These are phyloP conservation scores for Echeneis naucrates DNA, from an alignment of 2,797 vertebrate genomes.

Conservation along the genomic window DNA sequence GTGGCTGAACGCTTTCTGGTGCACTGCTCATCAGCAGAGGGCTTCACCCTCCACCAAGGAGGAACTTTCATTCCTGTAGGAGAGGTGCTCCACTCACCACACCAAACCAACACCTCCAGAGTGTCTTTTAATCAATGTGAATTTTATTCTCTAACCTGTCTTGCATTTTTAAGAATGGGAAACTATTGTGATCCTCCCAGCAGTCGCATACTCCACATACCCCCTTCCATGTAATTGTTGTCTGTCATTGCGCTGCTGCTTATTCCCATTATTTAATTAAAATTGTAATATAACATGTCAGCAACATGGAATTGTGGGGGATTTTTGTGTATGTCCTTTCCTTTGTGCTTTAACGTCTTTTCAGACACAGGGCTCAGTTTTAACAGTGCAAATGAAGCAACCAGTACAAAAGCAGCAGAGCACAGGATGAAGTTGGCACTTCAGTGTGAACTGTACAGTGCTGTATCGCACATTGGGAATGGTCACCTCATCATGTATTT, in stretches of 20 bases:
- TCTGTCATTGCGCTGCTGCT: background rate
- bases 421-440: background rate
- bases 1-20: conserved; percentile 13
- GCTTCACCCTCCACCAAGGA: conserved; percentile 19
- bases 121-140: conserved; percentile 61
- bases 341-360: conserved; percentile 21
- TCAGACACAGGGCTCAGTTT: conserved; percentile 11
- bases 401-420: background rate
- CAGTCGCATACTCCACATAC: conserved; percentile 10
- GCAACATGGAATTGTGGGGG: conserved; percentile 11
- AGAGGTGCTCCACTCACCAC: conserved; percentile 23
- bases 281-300: conserved; percentile 41
- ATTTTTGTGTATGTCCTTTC: conserved; percentile 11
- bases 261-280: conserved; percentile 60
- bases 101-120: conserved; percentile 37
- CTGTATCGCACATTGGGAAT: background rate
- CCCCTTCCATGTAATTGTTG: background rate
- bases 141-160: conserved; percentile 45
- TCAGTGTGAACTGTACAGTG: too few species aligned
- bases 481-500: background rate
- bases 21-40: conserved; percentile 7
- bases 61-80: conserved; percentile 61
- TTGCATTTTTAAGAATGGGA: conserved; percentile 49
- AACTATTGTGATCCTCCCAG: conserved; percentile 46
- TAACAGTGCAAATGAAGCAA: conserved; percentile 1